Percentiles rank a stretch among this genome's conserved stretches.
Evolutionary conservation across 2,113 vertebrate genomes (phyloP).

Genomic region (Thalassarche chlororhynchos): DNA sequence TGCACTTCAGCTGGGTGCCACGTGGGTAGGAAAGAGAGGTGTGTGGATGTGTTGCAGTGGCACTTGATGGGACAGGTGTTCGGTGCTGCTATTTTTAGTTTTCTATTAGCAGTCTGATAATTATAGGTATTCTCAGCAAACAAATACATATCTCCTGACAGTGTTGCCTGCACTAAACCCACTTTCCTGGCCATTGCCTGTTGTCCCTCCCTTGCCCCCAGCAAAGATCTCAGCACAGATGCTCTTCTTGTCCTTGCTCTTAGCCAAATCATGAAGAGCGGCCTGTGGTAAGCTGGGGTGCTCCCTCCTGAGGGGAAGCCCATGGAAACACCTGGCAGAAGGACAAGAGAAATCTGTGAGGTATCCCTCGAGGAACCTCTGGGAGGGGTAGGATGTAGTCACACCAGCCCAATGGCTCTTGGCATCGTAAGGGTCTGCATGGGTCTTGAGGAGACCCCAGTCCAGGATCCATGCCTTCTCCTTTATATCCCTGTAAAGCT

Average conservation of each 20-base stretch:
- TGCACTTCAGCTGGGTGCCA: background rate
- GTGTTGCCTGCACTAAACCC: background rate
- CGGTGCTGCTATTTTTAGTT: background rate
- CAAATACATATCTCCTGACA: background rate
- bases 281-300: fast-evolving
- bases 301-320: background rate
- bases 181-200: background rate
- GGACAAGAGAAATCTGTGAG: background rate
- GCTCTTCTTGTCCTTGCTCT: background rate
- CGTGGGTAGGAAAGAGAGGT: background rate
- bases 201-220: background rate
- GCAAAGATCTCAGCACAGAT: background rate
- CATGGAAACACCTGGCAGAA: background rate
- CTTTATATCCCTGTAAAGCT: background rate
- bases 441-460: background rate
- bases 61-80: background rate
- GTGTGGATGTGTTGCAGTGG: background rate
- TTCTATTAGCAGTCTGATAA: background rate
- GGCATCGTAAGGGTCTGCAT: background rate
- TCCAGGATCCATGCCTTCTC: background rate
- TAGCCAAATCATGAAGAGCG: background rate
- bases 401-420: background rate
- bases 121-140: background rate
- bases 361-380: background rate
- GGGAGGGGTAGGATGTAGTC: background rate